Percentiles rank a stretch among this genome's conserved stretches.
These are phyloP conservation scores for Drosophila pseudoobscura DNA, from an alignment of 1,140 invertebrate genomes.

Conservation along the genomic window DNA sequence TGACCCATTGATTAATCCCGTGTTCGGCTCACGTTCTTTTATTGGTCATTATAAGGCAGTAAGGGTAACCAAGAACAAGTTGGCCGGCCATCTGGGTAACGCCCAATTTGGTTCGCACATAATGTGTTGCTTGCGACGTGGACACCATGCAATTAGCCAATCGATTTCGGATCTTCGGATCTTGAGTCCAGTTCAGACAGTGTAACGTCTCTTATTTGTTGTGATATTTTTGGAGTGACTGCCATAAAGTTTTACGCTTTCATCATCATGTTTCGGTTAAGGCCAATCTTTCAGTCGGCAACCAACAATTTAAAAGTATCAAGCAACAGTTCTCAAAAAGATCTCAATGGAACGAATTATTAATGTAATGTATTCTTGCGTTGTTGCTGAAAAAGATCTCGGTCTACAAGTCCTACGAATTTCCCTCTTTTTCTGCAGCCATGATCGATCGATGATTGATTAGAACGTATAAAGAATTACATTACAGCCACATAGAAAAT, in stretches of 20 bases:
- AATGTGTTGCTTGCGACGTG: conserved; percentile 60
- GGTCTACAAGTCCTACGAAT: too few species aligned
- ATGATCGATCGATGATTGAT: too few species aligned
- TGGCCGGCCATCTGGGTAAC: conserved; percentile 46
- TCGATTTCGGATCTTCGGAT: conserved; percentile 14
- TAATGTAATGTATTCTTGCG: too few species aligned
- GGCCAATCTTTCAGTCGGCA: conserved; percentile 6
- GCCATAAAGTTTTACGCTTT: conserved; percentile 44
- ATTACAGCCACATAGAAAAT: conserved; percentile 33
- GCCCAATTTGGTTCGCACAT: conserved; percentile 33
- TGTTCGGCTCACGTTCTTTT: conserved; percentile 27
- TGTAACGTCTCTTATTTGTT: conserved; percentile 49
- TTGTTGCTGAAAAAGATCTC: too few species aligned
- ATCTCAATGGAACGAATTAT: not conserved
- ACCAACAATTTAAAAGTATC: conserved; percentile 29
- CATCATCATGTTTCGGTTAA: conserved; percentile 25
- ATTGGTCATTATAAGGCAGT: conserved; percentile 72
- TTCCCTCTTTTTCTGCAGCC: too few species aligned
- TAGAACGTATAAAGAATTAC: not conserved
- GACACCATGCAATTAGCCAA: conserved; percentile 31
- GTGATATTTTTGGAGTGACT: conserved; percentile 17
- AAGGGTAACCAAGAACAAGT: conserved; percentile 57
- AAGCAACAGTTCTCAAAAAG: conserved; percentile 3
- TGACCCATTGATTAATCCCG: conserved; percentile 36
- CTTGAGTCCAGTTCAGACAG: not conserved